These are phyloP conservation scores for Macrophya alboannulata DNA, from an alignment of 2,888 invertebrate species.

Conservation along the genomic window DNA sequence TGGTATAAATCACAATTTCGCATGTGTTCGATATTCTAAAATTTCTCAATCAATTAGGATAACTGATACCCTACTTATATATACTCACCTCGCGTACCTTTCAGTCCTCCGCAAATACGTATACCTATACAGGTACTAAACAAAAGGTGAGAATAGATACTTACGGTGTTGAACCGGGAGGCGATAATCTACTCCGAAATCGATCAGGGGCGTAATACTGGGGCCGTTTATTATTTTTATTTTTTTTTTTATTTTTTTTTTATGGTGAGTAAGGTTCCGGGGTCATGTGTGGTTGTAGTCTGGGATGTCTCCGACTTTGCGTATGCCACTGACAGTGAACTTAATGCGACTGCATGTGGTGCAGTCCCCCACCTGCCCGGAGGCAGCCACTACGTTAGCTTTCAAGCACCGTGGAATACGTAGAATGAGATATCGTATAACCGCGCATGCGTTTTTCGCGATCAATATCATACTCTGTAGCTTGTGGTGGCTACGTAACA, in stretches of 20 bases:
- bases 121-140: not conserved
- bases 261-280: not conserved
- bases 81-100: not conserved
- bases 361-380: constrained; percentile 45
- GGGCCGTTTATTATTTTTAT: not conserved
- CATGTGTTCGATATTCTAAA: not conserved
- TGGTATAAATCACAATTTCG: not conserved
- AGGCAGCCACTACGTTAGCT: constrained; percentile 25
- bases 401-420: constrained; percentile 22
- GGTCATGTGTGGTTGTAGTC: not conserved
- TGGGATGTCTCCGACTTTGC: not conserved
- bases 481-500: not conserved
- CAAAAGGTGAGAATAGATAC: not conserved
- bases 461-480: constrained; percentile 4
- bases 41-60: not conserved
- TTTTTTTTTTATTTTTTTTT: not conserved
- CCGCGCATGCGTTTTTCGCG: constrained; percentile 12
- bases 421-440: constrained; percentile 1
- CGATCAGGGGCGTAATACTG: not conserved
- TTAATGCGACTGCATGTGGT: constrained; percentile 42
- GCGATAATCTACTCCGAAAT: not conserved
- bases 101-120: not conserved
- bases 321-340: constrained; percentile 47
- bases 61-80: not conserved
- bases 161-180: not conserved